Base-by-base conservation (phyloP, 2,888 invertebrate genomes). In the Taphrorychus bicolor region DNA sequence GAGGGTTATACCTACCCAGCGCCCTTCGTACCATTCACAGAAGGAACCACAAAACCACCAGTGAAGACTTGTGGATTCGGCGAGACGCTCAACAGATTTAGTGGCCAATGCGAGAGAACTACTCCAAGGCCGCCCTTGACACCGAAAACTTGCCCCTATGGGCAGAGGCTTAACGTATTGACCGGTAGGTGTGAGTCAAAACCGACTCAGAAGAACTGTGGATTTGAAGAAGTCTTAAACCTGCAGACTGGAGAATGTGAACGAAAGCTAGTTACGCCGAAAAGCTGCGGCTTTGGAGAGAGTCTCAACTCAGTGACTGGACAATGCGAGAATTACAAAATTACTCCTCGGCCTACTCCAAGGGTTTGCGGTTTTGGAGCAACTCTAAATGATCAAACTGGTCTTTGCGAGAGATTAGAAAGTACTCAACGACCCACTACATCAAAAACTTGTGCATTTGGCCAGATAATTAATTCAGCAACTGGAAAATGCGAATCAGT, bases 101-200 rank as follows among this genome's bases (percentile, higher is more conserved):
- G 56, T 53, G 64, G 64, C 4, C 21, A 18, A 54, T 66, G 66
- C 24, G 66, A 66, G 16, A 22, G 14, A 83, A 72, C 73, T 71
- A 14, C 74, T 9, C 72, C 76, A 14, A 56, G 71, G 5, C 74
- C 76, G 1, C 19, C 42, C 18, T 18, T 61, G 7, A 45, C 45
- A n/a, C 14, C 45, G 14, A 45, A 45, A 7, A 48, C 48, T 5
- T 49, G 53, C 18, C 19, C n/a, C 5, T 16, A 22, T 17, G 58
- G 32, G 11, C 9, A 32, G 3, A 32, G 32, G 32, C 11, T 32
- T 32, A 32, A 32, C 3, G 32, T 32, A 9, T 32, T 32, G 11
- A 32, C 32, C 11, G 3, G 32, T 11, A 32, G 32, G 11, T 32
- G 32, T 32, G 32, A 32, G 3, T 2, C 32, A 2, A 32, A 32